Evolutionary conservation across 2,888 invertebrate genomes (phyloP), one percentile per base, ranked within the genome.

Genomic region (Odontothrips loti): DNA sequence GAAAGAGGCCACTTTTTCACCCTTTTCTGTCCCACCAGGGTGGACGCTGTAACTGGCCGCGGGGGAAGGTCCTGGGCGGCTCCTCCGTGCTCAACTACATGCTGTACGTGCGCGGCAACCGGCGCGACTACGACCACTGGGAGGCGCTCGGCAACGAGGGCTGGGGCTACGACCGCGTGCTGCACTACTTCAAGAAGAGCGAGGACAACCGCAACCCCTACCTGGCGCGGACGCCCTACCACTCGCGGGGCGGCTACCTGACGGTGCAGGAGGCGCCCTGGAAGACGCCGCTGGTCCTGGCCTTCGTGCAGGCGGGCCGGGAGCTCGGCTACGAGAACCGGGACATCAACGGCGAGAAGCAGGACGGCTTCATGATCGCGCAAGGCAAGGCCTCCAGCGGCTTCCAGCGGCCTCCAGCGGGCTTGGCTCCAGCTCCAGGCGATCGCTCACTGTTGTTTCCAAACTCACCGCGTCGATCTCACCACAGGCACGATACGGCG

Each of bases 131-230:
- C 87, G 95, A 97, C 86, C 90, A 92, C 79, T 98, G 98, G 97
- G 95, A 95, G 85, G 88, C 91, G 0, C 87, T 93, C 83, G 96
- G 97, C 0, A 97, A 97, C 85, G 90, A 93, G 0, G 96, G 96
- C 10, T 98, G 97, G 97, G 92, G 93, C 0, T 97, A 95, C 88
- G 89, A 92, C 1, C 92, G 95, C 82, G 95, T 94, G 0, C 89
- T 98, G 9, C 92, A 93, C 80, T 98, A 98, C 86, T 98, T 97
- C 86, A 93, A 93, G 84, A 96, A 96, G 86, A 95, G 95, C 0
- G 96, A 96, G 87, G 96, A 96, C 86, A 96, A 95, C 87, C 91
- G 94, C 83, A 95, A 95, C 87, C 96, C 96, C 0, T 96, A 96
- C 86, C 87, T 96, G 81, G 90, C 92, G 4, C 90, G 90, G 82